Percentiles rank a stretch among this genome's conserved stretches.
These are phyloP conservation scores for Acanthosepion pharaonis DNA, from an alignment of 2,888 invertebrate genomes.

Conservation along the genomic window DNA sequence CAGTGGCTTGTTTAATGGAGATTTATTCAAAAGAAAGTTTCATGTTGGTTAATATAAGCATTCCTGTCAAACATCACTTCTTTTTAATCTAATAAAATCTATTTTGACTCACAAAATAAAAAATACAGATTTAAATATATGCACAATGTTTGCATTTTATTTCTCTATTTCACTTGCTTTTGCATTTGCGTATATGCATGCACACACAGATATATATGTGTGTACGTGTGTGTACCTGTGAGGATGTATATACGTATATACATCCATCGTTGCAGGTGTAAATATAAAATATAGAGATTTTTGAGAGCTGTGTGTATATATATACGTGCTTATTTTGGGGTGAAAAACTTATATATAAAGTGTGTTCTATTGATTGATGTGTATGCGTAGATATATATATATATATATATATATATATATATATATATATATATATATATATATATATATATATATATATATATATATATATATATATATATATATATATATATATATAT, in stretches of 20 bases:
- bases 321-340: no score
- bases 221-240: not conserved
- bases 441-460: no score
- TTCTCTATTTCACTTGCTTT: not conserved
- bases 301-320: no score
- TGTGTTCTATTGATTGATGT: no score
- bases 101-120: not conserved
- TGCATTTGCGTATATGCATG: no score
- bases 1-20: not conserved
- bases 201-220: not conserved
- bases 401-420: not conserved
- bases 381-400: not conserved
- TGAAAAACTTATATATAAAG: no score
- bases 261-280: not conserved
- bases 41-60: not conserved
- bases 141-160: not conserved
- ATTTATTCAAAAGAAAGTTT: not conserved
- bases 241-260: not conserved
- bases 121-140: not conserved
- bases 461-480: no score
- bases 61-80: not conserved
- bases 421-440: no score
- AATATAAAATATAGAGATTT: not conserved
- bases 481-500: no score
- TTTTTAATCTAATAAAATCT: slow-evolving; percentile 15